Base-by-base conservation (phyloP, 1,140 invertebrate species). In the Drosophila albomicans region DNA sequence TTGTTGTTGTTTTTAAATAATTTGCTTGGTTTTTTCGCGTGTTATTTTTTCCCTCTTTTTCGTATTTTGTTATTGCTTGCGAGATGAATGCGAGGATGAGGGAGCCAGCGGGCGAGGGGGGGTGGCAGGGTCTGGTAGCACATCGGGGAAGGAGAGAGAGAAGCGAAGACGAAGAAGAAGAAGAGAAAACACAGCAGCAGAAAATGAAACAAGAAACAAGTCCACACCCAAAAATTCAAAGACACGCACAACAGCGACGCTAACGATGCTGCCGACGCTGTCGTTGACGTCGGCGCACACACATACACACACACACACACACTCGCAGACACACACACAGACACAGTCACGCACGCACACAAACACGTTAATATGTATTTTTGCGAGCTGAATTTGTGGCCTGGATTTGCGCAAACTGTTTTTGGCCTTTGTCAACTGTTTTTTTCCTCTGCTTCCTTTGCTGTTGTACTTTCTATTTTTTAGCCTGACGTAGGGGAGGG, bases 201-300 rank as follows among this genome's bases (percentile, higher is more conserved):
- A 46, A 82, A 73, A 71, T 87, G 80, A 82, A 87, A 88, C 77
- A 88, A 84, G 80, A 87, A 88, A 80, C 77, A 87, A 81, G 84
- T 88, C 84, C 84, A 87, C 84, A 87, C 84, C 84, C 84, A 87
- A 87, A 87, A 87, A 87, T 88, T 82, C 84, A 88, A 87, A 87
- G 84, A 80, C 80, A 87, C 84, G 84, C 79, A 87, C 82, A 61
- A 81, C 67, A 66, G 61, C 71, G 62, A 59, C 77, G 76, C 66
- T 70, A 43, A n/a, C 41, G n/a, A 43, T 11, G 66, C 43, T 35
- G 65, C 38, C 59, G 48, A 46, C 61, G 57, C 51, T 48, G 59
- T 28, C 61, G 54, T 41, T 57, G 35, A 41, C 54, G 54, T 57
- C 54, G 54, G 54, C 54, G 54, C 68, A 75, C 43, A 30, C 57